These are phyloP conservation scores for Sitophilus oryzae DNA, from an alignment of 1,140 invertebrate genomes.

Conservation along the genomic window DNA sequence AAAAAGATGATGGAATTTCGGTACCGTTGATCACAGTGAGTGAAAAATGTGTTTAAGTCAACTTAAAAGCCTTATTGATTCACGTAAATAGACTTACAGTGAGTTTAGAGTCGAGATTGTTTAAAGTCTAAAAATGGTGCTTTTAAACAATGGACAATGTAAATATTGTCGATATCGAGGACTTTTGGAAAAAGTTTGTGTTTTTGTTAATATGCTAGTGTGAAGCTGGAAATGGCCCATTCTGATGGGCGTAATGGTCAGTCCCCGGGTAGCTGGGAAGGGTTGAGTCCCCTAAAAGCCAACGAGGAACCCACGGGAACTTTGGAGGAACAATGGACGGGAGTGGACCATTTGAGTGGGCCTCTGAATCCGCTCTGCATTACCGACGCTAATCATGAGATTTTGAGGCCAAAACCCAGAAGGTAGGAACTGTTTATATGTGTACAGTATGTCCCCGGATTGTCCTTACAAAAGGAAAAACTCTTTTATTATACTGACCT, in stretches of 20 bases:
- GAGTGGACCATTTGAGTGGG: constrained; percentile 57
- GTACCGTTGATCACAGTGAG: neutral
- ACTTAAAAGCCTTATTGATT: no score
- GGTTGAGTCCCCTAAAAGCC: constrained; percentile 30
- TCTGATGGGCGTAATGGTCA: constrained; percentile 12
- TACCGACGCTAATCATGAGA: constrained; percentile 72
- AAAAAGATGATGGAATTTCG: neutral
- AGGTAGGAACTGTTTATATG: constrained; percentile 53
- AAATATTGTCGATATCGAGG: no score
- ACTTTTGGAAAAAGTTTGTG: no score
- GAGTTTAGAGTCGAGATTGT: no score
- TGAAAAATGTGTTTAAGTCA: neutral
- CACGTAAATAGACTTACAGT: no score
- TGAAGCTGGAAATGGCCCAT: no score
- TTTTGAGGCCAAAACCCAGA: constrained; percentile 78
- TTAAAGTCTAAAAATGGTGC: no score
- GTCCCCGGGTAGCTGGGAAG: constrained; percentile 32
- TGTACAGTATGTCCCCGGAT: no score
- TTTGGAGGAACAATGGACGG: constrained; percentile 41
- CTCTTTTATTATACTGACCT: no score
- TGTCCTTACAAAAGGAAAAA: no score
- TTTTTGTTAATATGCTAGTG: no score
- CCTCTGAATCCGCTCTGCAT: constrained; percentile 62
- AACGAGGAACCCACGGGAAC: constrained; percentile 25
- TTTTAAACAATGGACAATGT: no score